Evolutionary conservation across 1,140 invertebrate genomes (phyloP).

Genomic region (Globodera rostochiensis): DNA sequence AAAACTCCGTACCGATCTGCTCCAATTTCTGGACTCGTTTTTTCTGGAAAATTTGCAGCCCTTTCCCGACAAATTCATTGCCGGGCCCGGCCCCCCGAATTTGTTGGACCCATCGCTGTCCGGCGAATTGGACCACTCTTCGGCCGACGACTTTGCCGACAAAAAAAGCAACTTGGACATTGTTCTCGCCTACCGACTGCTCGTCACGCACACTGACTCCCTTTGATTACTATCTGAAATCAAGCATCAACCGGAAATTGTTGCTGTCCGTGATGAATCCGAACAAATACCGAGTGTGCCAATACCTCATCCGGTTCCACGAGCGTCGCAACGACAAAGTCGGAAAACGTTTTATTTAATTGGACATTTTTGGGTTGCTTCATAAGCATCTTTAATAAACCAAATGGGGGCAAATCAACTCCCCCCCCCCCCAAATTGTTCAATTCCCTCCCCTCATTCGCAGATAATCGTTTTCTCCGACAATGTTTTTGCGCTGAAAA

Average conservation of each 20-base stretch:
- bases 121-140: conserved; percentile 6
- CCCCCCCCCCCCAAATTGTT: too few relatives aligned
- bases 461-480: conserved; percentile 97
- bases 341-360: conserved; percentile 13
- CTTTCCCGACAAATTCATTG: conserved; percentile 13
- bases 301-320: conserved; percentile 95
- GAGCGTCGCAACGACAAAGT: conserved; percentile 90
- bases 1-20: background rate
- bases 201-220: conserved; percentile 18
- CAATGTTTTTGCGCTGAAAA: conserved; percentile 96
- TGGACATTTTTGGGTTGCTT: background rate
- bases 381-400: background rate
- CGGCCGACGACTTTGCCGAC: background rate
- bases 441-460: too few relatives aligned
- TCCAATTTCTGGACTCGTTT: conserved; percentile 17
- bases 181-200: conserved; percentile 15
- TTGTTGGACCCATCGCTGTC: conserved; percentile 19
- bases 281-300: conserved; percentile 93
- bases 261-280: conserved; percentile 98
- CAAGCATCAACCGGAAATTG: conserved; percentile 81
- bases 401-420: too few relatives aligned
- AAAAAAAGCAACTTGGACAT: conserved; percentile 26
- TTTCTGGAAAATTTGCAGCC: conserved; percentile 7
- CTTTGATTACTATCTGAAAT: conserved; percentile 91
- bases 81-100: background rate